Conservation (phyloP, 2,797 vertebrate species). For the Megalops cyprinoides region DNA sequence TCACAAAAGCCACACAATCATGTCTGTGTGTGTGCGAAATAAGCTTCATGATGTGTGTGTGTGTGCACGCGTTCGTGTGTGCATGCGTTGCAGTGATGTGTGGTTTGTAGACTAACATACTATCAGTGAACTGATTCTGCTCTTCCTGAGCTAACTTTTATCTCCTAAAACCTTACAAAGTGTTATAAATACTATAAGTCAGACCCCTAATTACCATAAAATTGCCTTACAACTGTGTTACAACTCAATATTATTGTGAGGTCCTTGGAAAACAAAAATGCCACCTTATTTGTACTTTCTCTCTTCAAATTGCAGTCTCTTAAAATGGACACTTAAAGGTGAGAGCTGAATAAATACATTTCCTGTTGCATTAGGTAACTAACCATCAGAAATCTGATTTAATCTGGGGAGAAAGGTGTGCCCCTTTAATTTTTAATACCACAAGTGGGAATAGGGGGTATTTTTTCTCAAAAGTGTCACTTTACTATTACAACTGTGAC, state of each 20-base stretch:
- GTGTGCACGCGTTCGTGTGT: slow-evolving; percentile 7
- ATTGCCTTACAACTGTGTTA: no score
- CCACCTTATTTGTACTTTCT: no score
- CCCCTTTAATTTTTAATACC: not conserved
- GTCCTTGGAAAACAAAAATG: no score
- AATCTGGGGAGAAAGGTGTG: not conserved
- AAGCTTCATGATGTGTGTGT: not conserved
- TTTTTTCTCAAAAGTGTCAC: not conserved
- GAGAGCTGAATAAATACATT: no score
- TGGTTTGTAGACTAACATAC: not conserved
- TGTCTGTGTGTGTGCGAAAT: not conserved
- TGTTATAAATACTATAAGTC: no score
- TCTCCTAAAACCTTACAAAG: no score
- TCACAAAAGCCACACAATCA: not conserved
- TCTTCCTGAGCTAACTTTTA: not conserved
- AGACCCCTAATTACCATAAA: no score
- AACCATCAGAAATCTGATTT: not conserved
- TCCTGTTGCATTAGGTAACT: not conserved
- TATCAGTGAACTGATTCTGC: not conserved
- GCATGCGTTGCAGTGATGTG: not conserved
- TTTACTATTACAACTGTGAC: not conserved
- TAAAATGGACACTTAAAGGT: no score
- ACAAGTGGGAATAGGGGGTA: not conserved
- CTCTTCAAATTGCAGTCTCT: no score
- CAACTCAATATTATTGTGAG: no score